Base-by-base conservation (phyloP, 2,797 vertebrate species). In the Parauchenoglanis ngamensis region DNA sequence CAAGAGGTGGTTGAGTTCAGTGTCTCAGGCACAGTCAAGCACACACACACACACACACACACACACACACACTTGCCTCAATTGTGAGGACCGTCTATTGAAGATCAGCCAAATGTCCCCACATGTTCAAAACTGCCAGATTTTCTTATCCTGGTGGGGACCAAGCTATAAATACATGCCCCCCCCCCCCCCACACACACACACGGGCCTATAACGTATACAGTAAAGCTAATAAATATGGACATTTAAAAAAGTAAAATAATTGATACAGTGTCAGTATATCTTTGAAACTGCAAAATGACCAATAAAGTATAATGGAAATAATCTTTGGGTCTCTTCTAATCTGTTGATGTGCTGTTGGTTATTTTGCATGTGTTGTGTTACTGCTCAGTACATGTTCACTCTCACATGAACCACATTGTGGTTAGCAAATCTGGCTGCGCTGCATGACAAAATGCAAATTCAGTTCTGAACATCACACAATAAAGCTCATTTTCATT, bases 301-400 rank as follows among this genome's bases (percentile, higher is more conserved):
- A 40, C 25, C 70, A 87, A 83, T 87, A 87, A 87, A 87, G 15
- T 31, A 56, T 21, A 44, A 44, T 46, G 13, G 40, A 28, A 56
- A 28, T 28, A 17, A 17, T 72, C 72, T 54, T 65, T 88, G 88
- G 54, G 78, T 78, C 78, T 90, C 84, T 81, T 87, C 85, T 86
- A 19, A 31, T 44, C 57, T 81, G 40, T 82, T 46, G 19, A 57
- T 35, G 56, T 40, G 19, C 25, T n/a, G 80, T 80, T 57, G 54
- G 23, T 81, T 57, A 56, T 25, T 73, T 59, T n/a, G 28, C 5
- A 12, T 3, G 19, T 63, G 17, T 85, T 73, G 68, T 31, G 40
- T 75, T 25, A 44, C 15, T 12, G 23, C 59, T 23, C 77, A 57
- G 4, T 78, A 13, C 28, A 23, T 35, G 19, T 57, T n/a, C 54